Percentiles rank a stretch among this genome's conserved stretches.
These are phyloP conservation scores for Hippasteria phrygiana DNA, from an alignment of 53 echinoderm and acorn worm species.

Conservation along the genomic window DNA sequence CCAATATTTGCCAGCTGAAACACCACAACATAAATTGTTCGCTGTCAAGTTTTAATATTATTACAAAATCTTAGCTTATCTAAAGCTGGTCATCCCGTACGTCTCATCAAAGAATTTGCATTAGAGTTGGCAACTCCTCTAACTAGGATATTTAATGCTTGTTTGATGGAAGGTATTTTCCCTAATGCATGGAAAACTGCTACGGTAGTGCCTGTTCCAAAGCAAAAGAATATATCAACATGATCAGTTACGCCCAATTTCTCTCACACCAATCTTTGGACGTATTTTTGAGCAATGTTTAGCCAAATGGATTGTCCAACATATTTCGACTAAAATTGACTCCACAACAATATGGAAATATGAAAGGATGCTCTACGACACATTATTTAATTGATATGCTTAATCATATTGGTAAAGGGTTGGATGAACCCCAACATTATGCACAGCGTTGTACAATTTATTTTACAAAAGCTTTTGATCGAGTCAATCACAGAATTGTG, in stretches of 20 bases:
- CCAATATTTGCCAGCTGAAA: neutral
- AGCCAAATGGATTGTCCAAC: conserved; percentile 15
- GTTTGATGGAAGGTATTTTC: too few relatives aligned
- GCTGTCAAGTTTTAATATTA: neutral
- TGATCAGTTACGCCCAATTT: too few relatives aligned
- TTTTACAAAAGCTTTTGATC: too few relatives aligned
- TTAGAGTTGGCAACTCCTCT: conserved; percentile 27
- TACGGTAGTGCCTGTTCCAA: too few relatives aligned
- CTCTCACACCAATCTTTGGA: conserved; percentile 18
- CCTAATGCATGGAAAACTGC: too few relatives aligned
- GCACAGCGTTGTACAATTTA: too few relatives aligned
- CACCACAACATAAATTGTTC: neutral
- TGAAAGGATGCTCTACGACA: conserved; percentile 7
- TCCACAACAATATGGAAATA: conserved; percentile 21
- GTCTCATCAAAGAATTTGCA: conserved; percentile 62
- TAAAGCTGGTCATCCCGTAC: conserved; percentile 10
- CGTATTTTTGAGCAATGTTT: conserved; percentile 19
- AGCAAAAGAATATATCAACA: too few relatives aligned
- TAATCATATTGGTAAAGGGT: conserved; percentile 1
- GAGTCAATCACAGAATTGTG: too few relatives aligned
- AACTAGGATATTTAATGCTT: too few relatives aligned
- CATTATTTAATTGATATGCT: conserved; percentile 38
- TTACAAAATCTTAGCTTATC: neutral
- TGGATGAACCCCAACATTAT: conserved; percentile 9
- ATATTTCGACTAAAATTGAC: conserved; percentile 30